These are phyloP conservation scores for Thripadectes ignobilis DNA, from an alignment of 2,797 vertebrate species.

Conservation along the genomic window DNA sequence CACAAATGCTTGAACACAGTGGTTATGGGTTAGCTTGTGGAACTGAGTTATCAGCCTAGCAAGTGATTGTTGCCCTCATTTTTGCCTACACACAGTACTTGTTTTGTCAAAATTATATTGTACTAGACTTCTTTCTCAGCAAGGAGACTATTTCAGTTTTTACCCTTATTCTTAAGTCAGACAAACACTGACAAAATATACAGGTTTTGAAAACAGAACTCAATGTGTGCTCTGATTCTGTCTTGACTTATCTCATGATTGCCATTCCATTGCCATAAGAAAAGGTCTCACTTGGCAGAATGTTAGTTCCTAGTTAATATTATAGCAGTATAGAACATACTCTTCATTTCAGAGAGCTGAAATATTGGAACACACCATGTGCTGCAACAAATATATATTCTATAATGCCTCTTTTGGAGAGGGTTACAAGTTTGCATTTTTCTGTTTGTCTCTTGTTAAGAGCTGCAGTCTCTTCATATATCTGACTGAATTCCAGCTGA, in stretches of 20 bases:
- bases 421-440: background rate
- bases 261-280: background rate
- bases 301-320: background rate
- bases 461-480: background rate
- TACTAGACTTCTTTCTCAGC: background rate
- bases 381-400: background rate
- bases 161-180: background rate
- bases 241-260: background rate
- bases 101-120: background rate
- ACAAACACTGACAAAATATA: background rate
- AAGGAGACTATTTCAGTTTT: background rate
- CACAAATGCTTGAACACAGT: background rate
- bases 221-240: background rate
- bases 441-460: background rate
- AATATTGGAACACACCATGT: accelerated
- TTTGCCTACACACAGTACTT: background rate
- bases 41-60: background rate
- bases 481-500: background rate
- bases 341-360: background rate
- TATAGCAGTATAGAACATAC: background rate
- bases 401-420: background rate
- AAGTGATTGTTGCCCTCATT: background rate
- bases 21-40: background rate
- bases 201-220: background rate
- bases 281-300: background rate